Conservation (phyloP, 2,888 invertebrate species). For the Phengaris arion region DNA sequence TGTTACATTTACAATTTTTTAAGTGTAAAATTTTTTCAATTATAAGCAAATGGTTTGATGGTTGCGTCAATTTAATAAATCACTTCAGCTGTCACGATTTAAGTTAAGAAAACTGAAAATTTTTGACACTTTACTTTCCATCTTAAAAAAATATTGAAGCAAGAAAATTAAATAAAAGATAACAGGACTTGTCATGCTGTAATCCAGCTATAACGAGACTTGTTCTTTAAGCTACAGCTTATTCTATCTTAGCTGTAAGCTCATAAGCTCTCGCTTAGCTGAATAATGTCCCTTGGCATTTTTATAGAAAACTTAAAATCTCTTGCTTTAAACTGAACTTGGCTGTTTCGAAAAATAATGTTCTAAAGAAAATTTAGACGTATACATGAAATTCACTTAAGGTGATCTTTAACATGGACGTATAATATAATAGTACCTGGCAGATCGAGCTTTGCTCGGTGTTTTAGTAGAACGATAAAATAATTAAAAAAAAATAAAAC, state of each 20-base stretch:
- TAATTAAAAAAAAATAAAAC: too few relatives aligned
- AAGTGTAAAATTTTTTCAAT: background rate
- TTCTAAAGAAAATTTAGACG: background rate
- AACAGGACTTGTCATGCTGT: conserved; percentile 16
- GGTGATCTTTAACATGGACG: too few relatives aligned
- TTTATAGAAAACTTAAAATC: conserved; percentile 16
- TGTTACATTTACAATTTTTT: background rate
- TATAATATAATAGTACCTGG: too few relatives aligned
- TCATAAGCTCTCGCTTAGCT: conserved; percentile 25
- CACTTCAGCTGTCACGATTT: background rate
- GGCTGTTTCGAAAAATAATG: background rate
- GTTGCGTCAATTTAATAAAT: background rate
- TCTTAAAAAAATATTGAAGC: background rate
- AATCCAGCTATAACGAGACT: conserved; percentile 19
- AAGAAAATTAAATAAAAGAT: conserved; percentile 7
- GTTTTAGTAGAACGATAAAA: too few relatives aligned
- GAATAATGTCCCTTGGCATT: conserved; percentile 14
- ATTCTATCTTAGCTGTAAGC: conserved; percentile 27
- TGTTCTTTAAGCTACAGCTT: conserved; percentile 20
- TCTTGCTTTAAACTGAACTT: background rate
- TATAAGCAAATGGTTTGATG: background rate
- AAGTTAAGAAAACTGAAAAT: background rate
- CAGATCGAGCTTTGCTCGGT: too few relatives aligned
- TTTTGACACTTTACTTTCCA: background rate
- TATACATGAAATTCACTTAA: background rate